phyloP scores from a whole-genome alignment of 2,888 invertebrate genomes.

The Mechanitis messenoides region DNA sequence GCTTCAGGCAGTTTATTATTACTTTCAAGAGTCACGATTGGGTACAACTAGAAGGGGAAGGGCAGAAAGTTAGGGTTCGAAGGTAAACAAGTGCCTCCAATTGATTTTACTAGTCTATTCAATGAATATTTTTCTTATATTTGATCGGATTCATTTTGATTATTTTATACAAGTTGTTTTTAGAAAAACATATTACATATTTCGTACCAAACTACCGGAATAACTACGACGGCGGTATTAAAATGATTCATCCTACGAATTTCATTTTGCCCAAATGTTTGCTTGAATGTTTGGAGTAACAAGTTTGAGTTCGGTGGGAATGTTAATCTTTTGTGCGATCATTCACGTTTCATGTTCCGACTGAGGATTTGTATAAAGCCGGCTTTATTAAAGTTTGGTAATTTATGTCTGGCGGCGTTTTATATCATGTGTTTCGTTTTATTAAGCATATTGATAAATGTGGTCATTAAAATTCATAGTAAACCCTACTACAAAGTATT shows the following conservation, averaged over 20 bases:
- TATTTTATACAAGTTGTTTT: slow-evolving; percentile 35
- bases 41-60: slow-evolving; percentile 52
- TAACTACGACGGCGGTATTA: neutral
- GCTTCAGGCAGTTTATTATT: slow-evolving; percentile 76
- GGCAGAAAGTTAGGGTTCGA: slow-evolving; percentile 51
- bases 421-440: slow-evolving; percentile 49
- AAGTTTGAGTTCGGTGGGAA: slow-evolving; percentile 19
- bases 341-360: slow-evolving; percentile 42
- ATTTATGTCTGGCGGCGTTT: slow-evolving; percentile 54
- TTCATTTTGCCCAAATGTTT: slow-evolving; percentile 8
- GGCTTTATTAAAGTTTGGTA: slow-evolving; percentile 57
- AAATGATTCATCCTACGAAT: slow-evolving; percentile 4
- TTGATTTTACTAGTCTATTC: slow-evolving; percentile 61
- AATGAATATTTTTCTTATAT: slow-evolving; percentile 53
- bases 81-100: slow-evolving; percentile 67
- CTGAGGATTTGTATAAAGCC: slow-evolving; percentile 44
- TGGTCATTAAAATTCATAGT: no score
- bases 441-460: no score
- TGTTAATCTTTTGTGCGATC: slow-evolving; percentile 40
- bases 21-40: slow-evolving; percentile 63
- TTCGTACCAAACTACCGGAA: neutral
- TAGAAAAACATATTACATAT: neutral
- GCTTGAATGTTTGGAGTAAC: slow-evolving; percentile 12
- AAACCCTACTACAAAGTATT: no score
- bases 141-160: slow-evolving; percentile 30